Evolutionary conservation across 2,888 invertebrate species (phyloP), one percentile per base, ranked within the genome.

Genomic region (Andrena trimmerana): DNA sequence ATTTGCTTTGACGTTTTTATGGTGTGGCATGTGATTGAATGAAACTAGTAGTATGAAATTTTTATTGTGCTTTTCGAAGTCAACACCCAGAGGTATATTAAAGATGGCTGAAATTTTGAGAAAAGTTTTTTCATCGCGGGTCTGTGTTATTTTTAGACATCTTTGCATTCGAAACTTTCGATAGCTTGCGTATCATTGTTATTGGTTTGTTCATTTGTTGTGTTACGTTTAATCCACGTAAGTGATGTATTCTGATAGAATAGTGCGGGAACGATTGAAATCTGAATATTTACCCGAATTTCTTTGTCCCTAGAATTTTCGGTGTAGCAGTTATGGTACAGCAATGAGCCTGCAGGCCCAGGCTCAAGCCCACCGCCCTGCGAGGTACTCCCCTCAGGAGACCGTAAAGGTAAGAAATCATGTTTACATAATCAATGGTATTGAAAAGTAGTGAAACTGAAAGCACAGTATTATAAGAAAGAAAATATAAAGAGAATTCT

Each of bases 371-470:
- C 91, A 92, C 69, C 92, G 92, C 83, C 83, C 91, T 84, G 83
- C 91, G 89, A 91, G 92, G 91, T 91, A 89, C 87, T 90, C 92
- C 85, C 92, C 92, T 86, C 92, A 92, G 89, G 92, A 92, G 89
- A 92, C 92, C 86, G 81, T 92, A 66, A 92, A 92, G 90, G 92
- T 92, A 83, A 91, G 90, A 82, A 72, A 78, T 31, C 24, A 75
- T 5, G 7, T 50, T 66, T 50, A 36, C 36, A 10, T 42, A n/a
- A 31, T 36, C n/a, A 10, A 20, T 42, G 4, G 20, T 42, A 63
- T 63, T 36, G n/a, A 42, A 42, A 42, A 42, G 42, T 42, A 42
- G 42, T 42, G 42, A 42, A 42, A 42, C 4, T 42, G 5, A 42
- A 42, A 42, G 16, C 42, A 42, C 42, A 42, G 42, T 13, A 13